Base-by-base conservation (phyloP, 1,140 invertebrate species). In the Rhizoglyphus robini region DNA sequence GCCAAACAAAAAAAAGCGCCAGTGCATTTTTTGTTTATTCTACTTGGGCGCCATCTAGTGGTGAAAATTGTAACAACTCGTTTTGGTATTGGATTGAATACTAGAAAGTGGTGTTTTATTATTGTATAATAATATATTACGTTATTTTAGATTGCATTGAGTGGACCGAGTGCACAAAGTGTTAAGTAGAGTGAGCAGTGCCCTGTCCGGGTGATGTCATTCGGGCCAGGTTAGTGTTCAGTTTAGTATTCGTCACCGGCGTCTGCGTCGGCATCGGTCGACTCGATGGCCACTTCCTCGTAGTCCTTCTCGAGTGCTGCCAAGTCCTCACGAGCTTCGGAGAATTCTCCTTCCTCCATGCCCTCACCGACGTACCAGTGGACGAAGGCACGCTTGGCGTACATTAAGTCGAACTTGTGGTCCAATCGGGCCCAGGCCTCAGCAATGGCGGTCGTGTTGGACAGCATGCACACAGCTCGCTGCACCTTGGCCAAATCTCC, bases 401-500 rank as follows among this genome's bases (percentile, higher is more conserved):
- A 82, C 80, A 82, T 83, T 34, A 82, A 70, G 67, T 83, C 80
- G 68, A 82, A 82, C 71, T 82, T 82, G 71, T 81, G 77, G 68
- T 82, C 79, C 23, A 83, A 72, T 49, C 80, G 72, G 48, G 78
- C 78, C 82, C 82, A 83, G 1, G 81, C 80, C 73, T 94, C 89
- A 13, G 86, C 86, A 75, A 90, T 83, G 36, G 86, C 84, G 0
- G 82, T 83, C 5, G 80, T 83, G 73, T 83, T 82, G 68, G 79
- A 80, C 65, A 84, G 74, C 87, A 90, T 88, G 75, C 87, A 90
- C 3, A 90, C 86, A 4, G 88, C 87, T 67, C 87, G 80, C 74
- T 87, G 86, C 3, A 88, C 86, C 27, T 88, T 88, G 31, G 88
- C 88, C 69, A 90, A 76, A 76, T 90, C 88, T 49, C 87, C 86